Conservation (phyloP, 2,888 invertebrate genomes). For the Nephrocerus scutellatus region DNA sequence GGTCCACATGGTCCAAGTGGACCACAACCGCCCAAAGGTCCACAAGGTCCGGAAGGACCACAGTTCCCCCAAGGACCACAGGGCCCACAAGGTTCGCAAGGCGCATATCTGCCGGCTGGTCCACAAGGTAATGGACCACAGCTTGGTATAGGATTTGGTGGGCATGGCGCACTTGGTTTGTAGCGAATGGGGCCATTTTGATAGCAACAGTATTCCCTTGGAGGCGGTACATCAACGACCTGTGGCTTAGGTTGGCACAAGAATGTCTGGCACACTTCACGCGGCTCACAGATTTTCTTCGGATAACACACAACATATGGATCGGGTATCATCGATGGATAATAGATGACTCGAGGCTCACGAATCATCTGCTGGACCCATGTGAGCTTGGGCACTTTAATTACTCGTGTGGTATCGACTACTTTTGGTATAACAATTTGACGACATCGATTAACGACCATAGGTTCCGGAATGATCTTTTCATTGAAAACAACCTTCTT, state of each 20-base stretch:
- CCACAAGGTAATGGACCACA: conserved; percentile 36
- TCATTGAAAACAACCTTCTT: conserved; percentile 42
- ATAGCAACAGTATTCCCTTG: conserved; percentile 40
- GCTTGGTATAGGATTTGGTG: conserved; percentile 32
- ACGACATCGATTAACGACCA: conserved; percentile 39
- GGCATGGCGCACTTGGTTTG: conserved; percentile 35
- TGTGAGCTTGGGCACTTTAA: conserved; percentile 37
- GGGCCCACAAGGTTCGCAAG: conserved; percentile 30
- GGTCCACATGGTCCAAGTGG: conserved; percentile 29
- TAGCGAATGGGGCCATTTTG: conserved; percentile 39
- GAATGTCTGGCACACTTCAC: conserved; percentile 41
- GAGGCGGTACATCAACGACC: conserved; percentile 41
- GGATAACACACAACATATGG: conserved; percentile 42
- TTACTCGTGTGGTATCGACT: conserved; percentile 39
- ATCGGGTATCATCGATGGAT: conserved; percentile 39
- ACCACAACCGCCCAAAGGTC: conserved; percentile 28
- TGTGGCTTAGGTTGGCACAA: conserved; percentile 44
- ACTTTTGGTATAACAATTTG: conserved; percentile 41
- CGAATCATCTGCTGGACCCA: conserved; percentile 42
- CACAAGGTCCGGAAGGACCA: conserved; percentile 29
- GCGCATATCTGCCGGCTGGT: conserved; percentile 33
- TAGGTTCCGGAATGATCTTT: conserved; percentile 38
- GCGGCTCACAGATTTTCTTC: conserved; percentile 38
- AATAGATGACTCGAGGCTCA: conserved; percentile 41
- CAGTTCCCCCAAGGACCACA: conserved; percentile 25